A percentile compares a stretch with the other conserved stretches of the same genome.
These are phyloP conservation scores for Myzus persicae DNA, from an alignment of 1,140 invertebrate genomes.

Conservation along the genomic window DNA sequence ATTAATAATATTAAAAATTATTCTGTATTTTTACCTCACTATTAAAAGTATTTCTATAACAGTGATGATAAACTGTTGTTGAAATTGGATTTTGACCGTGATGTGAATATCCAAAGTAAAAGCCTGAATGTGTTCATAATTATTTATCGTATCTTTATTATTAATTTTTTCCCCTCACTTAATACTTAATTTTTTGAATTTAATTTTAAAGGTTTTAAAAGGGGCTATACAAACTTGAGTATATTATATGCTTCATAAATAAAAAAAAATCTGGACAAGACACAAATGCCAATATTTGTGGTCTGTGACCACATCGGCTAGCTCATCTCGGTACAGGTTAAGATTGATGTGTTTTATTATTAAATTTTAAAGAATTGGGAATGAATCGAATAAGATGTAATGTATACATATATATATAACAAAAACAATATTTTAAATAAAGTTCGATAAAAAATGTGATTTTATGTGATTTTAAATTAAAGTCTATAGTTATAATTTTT, in stretches of 20 bases:
- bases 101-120: background rate
- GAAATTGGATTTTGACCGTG: background rate
- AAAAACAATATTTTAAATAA: background rate
- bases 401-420: no score
- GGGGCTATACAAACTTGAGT: background rate
- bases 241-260: background rate
- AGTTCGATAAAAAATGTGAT: background rate
- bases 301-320: no score
- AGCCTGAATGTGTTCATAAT: background rate
- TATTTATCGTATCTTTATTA: background rate
- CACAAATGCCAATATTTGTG: no score
- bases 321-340: background rate
- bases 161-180: background rate
- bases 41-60: background rate
- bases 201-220: background rate
- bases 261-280: no score
- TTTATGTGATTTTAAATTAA: background rate
- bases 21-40: background rate
- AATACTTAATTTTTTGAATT: background rate
- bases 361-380: background rate
- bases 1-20: constrained; percentile 29
- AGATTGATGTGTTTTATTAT: background rate
- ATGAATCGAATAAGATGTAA: no score
- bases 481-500: no score
- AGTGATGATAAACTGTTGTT: background rate